Evolutionary conservation across 1,140 invertebrate species (phyloP), one percentile per base, ranked within the genome.

Genomic region (Araneus ventricosus): DNA sequence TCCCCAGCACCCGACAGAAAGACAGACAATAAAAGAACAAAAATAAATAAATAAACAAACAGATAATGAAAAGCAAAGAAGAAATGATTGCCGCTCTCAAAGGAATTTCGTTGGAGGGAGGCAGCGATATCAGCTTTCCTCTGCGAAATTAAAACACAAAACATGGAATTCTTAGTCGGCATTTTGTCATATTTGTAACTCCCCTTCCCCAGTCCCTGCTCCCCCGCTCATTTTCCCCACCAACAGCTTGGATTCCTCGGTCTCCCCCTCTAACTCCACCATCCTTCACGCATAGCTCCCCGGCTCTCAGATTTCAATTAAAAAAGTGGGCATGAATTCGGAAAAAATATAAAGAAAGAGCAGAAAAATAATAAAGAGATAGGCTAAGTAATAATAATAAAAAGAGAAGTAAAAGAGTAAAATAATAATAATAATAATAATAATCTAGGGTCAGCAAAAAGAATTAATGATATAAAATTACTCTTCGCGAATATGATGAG

Each of bases 401-500:
- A 24, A n/a, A 2, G 39, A 17, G 17, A 17, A 8, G 39, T 8
- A 41, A 41, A 17, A 52, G 4, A 14, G 34, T 37, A 37, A 75
- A 5, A 75, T 37, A 37, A 10, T 30, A 75, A 75, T 67, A 67
- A 67, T 27, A 67, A 67, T 75, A 75, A 75, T 75, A 75, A 75
- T 75, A 30, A 61, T 61, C 24, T 86, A 86, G 10, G 84, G 61
- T 41, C 86, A 37, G 86, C 34, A 70, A 30, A 88, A 67, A 57
- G 61, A 88, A 88, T 88, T 88, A 88, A 88, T 88, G 86, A 88
- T 88, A 61, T 88, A 88, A 88, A 88, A 88, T 88, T 88, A 88
- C 86, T 88, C 86, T 61, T 75, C 14, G 20, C 67, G 34, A n/a
- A 37, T 75, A 75, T 75, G 17, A 75, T 22, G 4, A 37, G 17